Conservation (phyloP, 2,888 invertebrate species). For the Trileptium ribeirensis region DNA sequence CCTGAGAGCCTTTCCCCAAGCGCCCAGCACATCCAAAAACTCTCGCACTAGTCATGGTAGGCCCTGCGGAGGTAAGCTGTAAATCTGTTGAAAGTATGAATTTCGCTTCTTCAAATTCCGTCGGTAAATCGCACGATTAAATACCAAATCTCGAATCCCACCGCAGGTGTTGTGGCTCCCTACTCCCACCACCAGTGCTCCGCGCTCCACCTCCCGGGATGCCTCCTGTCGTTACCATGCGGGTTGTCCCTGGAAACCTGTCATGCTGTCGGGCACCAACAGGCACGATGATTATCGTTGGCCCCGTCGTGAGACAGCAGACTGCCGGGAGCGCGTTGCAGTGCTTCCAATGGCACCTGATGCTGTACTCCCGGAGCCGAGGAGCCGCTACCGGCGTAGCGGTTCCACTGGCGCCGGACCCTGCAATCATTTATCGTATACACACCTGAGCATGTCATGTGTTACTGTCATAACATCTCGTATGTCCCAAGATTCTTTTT, state of each 20-base stretch:
- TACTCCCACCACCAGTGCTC: neutral
- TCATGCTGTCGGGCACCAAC: neutral
- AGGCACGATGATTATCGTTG: too few relatives aligned
- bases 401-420: too few relatives aligned
- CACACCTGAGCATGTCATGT: too few relatives aligned
- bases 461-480: too few relatives aligned
- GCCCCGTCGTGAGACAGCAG: too few relatives aligned
- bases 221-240: slow-evolving; percentile 19
- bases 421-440: too few relatives aligned
- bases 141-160: slow-evolving; percentile 63
- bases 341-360: too few relatives aligned
- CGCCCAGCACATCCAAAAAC: slow-evolving; percentile 89
- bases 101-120: slow-evolving; percentile 98
- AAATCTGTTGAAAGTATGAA: slow-evolving; percentile 93
- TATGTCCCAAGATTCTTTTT: too few relatives aligned
- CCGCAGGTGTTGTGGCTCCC: too few relatives aligned
- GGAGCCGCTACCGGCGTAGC: too few relatives aligned
- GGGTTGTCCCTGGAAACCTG: slow-evolving; percentile 13
- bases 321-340: too few relatives aligned
- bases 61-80: slow-evolving; percentile 83
- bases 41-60: slow-evolving; percentile 71
- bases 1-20: slow-evolving; percentile 84
- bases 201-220: slow-evolving; percentile 23
- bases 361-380: too few relatives aligned
- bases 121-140: slow-evolving; percentile 70